Evolutionary conservation across 2,797 vertebrate genomes (phyloP).

Genomic region (Nasua narica): DNA sequence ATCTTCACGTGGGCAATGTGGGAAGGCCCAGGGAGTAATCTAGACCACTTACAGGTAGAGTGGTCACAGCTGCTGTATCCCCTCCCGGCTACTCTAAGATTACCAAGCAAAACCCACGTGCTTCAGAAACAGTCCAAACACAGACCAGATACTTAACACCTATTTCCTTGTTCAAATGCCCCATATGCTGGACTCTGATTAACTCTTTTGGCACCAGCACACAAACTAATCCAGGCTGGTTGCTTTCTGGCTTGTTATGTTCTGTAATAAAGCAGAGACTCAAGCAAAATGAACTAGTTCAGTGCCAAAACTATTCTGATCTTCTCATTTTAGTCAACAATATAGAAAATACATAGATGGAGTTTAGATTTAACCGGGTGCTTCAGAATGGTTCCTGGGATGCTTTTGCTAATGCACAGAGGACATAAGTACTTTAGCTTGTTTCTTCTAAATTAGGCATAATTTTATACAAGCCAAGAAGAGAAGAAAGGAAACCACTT

Average conservation of each 20-base stretch:
- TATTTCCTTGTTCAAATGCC: slow-evolving; percentile 51
- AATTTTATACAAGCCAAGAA: neutral
- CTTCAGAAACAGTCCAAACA: slow-evolving; percentile 42
- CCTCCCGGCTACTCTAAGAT: neutral
- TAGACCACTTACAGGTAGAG: slow-evolving; percentile 44
- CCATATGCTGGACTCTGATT: slow-evolving; percentile 55
- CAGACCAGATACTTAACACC: slow-evolving; percentile 60
- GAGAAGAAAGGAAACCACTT: neutral
- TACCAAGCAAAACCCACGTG: slow-evolving; percentile 50
- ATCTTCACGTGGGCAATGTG: neutral
- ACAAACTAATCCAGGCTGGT: slow-evolving; percentile 32
- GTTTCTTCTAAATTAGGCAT: neutral
- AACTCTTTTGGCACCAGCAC: slow-evolving; percentile 41
- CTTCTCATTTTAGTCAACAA: slow-evolving; percentile 20
- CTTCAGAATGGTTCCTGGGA: neutral
- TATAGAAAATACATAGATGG: neutral
- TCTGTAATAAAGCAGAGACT: slow-evolving; percentile 29
- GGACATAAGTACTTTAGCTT: neutral
- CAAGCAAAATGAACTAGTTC: slow-evolving; percentile 50
- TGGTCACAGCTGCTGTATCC: slow-evolving; percentile 54
- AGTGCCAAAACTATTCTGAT: slow-evolving; percentile 20
- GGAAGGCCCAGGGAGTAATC: neutral
- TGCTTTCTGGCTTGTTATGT: slow-evolving; percentile 52
- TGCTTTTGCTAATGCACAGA: neutral
- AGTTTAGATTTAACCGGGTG: neutral